These are phyloP conservation scores for Acestrorhynchus altus DNA, from an alignment of 2,797 vertebrate genomes.

Conservation along the genomic window DNA sequence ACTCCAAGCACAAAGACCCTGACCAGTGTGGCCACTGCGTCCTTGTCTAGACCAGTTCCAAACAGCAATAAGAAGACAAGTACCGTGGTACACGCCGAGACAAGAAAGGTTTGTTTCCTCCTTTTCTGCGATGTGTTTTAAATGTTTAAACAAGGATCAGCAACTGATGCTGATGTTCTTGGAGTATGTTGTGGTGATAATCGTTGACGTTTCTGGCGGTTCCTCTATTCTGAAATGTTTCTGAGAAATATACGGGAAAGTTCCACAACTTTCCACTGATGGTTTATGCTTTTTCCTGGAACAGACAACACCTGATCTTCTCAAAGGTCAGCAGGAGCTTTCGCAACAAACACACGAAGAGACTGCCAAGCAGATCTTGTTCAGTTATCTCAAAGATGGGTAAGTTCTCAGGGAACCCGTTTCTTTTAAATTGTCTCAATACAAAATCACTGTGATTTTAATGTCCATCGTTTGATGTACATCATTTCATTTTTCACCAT, in stretches of 20 bases:
- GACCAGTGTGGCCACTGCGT: constrained; percentile 54
- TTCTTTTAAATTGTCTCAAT: not conserved
- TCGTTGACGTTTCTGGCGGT: too few species aligned
- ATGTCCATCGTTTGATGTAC: too few species aligned
- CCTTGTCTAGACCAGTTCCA: constrained; percentile 59
- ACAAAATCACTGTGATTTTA: not conserved
- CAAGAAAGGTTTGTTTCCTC: constrained; percentile 51
- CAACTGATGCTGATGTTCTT: not conserved
- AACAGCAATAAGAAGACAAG: constrained; percentile 58
- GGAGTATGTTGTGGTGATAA: not conserved
- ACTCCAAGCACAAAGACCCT: constrained; percentile 55
- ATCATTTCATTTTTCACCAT: too few species aligned
- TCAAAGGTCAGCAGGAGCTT: constrained; percentile 94
- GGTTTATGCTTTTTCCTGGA: constrained; percentile 24
- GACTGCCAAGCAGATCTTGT: constrained; percentile 97
- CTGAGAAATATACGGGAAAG: not conserved
- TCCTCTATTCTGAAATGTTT: not conserved
- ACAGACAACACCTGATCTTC: constrained; percentile 93
- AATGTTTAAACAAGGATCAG: not conserved
- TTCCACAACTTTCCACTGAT: constrained; percentile 20
- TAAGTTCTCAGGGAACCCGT: constrained; percentile 65
- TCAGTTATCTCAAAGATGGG: constrained; percentile 97
- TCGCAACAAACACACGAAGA: constrained; percentile 95
- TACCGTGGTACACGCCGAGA: constrained; percentile 71
- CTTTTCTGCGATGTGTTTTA: not conserved